Base-by-base conservation (phyloP, 2,888 invertebrate species). In the Amiota mariae region DNA sequence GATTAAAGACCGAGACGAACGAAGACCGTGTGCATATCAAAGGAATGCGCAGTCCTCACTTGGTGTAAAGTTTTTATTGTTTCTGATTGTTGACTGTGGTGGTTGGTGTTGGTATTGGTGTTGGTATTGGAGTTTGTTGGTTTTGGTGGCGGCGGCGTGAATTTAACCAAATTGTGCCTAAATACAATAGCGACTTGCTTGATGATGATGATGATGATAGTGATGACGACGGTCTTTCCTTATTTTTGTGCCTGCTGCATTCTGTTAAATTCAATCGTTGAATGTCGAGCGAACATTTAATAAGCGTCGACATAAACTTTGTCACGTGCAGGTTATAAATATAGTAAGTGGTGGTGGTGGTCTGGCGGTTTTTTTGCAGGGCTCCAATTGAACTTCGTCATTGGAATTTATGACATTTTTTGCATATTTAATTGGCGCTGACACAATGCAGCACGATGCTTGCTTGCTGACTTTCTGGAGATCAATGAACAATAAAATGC, bases 261-360 rank as follows among this genome's bases (percentile, higher is more conserved):
- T 36, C 36, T 6, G 36, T 36, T 36, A 6, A 36, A 36, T 36
- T 36, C 36, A 36, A 36, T 47, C 36, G 75, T n/a, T 46, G 59
- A 73, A 70, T 72, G 74, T 24, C 24, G 59, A 59, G 77, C 77
- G 78, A 36, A 36, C 36, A 81, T 81, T 82, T 82, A 81, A 81
- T 82, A 81, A 79, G 79, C 81, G 76, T 74, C 79, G 77, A 79
- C 79, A 80, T 79, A 77, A 82, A 80, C 81, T 81, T 80, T 82
- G 79, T 81, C 82, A 82, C 81, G 80, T 80, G 82, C 78, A 76
- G 76, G 76, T 76, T 73, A 81, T 81, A 81, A 82, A 80, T 68
- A 68, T 68, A 54, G 10, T 10, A 8, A 4, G 54, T n/a, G 8
- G 54, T 54, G 54, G n/a, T n/a, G 13, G 13, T 54, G 54, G 13